Evolutionary conservation across 2,797 vertebrate genomes (phyloP), one percentile per base, ranked within the genome.

Genomic region (Enteromius argenteus): DNA sequence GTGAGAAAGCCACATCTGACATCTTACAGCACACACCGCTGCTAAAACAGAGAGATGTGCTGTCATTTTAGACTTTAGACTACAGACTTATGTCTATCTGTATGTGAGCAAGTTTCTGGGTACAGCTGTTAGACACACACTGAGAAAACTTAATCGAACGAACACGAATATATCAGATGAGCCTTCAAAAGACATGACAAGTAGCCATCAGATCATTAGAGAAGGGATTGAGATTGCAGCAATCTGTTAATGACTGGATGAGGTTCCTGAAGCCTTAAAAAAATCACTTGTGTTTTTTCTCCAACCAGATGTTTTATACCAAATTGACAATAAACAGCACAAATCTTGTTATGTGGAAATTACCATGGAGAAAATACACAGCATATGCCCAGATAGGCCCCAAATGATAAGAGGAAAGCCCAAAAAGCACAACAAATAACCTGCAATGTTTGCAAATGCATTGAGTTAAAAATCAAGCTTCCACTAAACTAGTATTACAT

Each of bases 1-100:
- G 56, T 79, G 73, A 84, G 62, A 75, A 44, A 23, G 64, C 35
- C 53, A 72, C 72, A 67, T 83, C 80, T 75, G 71, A 82, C 58
- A 82, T 75, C 27, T 62, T 30, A 21, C 42, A 67, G 62, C 27
- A 3, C 49, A 32, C 42, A 13, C 4, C 21, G 3, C 15, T 0
- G 44, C 35, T 10, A 66, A 17, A n/a, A 66, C 69, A 73, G 67
- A 64, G 30, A 73, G 30, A 82, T 51, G 27, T 49, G 80, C 80
- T 60, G 51, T 32, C 37, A 58, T 39, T 30, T 77, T 27, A 27
- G 27, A 27, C 27, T 27, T 39, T 39, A 58, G 1, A 23, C 39
- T 0, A 23, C 39, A 15, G 79, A 81, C 35, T 0, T 71, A 30
- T 56, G 35, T 32, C 60, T 64, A 10, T 79, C 62, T 35, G 21